Percentiles rank a stretch among this genome's conserved stretches.
phyloP scores from a whole-genome alignment of 2,888 invertebrate species.

The Mellilla xanthometata region DNA sequence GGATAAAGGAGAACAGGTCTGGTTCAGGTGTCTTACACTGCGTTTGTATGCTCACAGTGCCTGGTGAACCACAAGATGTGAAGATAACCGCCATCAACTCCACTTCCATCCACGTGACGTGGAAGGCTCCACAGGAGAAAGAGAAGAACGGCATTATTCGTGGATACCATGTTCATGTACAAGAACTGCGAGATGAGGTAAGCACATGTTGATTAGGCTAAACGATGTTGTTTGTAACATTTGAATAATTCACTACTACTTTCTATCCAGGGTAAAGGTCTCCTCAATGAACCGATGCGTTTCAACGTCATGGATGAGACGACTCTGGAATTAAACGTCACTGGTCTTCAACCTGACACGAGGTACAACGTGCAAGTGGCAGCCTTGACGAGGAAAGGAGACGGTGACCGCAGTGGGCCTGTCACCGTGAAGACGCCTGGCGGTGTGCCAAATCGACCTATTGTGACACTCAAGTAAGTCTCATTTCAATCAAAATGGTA shows the following conservation, averaged over 20 bases:
- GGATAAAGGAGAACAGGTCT: constrained; percentile 48
- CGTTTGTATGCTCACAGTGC: constrained; percentile 88
- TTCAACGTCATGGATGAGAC: constrained; percentile 92
- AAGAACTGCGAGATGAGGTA: constrained; percentile 94
- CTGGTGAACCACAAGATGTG: constrained; percentile 97
- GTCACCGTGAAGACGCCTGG: constrained; percentile 95
- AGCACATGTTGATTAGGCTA: too few relatives aligned
- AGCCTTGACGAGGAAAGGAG: constrained; percentile 97
- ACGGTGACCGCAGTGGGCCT: constrained; percentile 95
- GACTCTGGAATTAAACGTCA: constrained; percentile 90
- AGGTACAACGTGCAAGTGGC: constrained; percentile 97
- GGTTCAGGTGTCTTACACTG: constrained; percentile 49
- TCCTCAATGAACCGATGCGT: constrained; percentile 93
- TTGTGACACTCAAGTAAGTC: constrained; percentile 89
- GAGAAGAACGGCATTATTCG: constrained; percentile 97
- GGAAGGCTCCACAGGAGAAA: constrained; percentile 96
- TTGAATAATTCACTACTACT: neutral
- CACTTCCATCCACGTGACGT: constrained; percentile 96
- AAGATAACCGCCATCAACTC: constrained; percentile 95
- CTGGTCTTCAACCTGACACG: constrained; percentile 97
- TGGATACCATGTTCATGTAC: constrained; percentile 98
- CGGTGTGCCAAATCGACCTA: constrained; percentile 94
- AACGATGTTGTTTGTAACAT: too few relatives aligned
- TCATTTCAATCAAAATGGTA: neutral
- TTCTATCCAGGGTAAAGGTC: constrained; percentile 84